These are phyloP conservation scores for Xylocampa areola DNA, from an alignment of 2,888 invertebrate genomes.

Conservation along the genomic window DNA sequence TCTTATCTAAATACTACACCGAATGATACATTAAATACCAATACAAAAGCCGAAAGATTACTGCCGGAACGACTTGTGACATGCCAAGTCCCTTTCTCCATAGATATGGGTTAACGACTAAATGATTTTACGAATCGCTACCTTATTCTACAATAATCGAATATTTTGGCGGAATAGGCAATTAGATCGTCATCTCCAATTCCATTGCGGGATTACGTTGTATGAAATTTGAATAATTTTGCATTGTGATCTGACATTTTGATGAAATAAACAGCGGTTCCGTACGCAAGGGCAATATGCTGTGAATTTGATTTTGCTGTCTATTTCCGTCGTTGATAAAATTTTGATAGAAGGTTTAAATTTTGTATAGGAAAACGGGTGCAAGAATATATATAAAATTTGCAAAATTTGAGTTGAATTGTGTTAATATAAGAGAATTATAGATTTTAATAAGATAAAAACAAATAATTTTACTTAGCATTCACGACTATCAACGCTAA, in stretches of 20 bases:
- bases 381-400: too few species aligned
- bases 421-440: too few species aligned
- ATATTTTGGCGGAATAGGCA: constrained; percentile 66
- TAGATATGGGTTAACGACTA: constrained; percentile 57
- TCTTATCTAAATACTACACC: constrained; percentile 44
- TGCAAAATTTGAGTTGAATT: too few species aligned
- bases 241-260: constrained; percentile 66
- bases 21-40: constrained; percentile 50
- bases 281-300: constrained; percentile 35
- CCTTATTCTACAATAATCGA: constrained; percentile 64
- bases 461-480: too few species aligned
- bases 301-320: constrained; percentile 19
- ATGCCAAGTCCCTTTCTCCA: constrained; percentile 48
- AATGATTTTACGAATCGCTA: constrained; percentile 56
- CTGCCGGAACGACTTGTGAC: constrained; percentile 48
- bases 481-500: too few species aligned
- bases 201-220: constrained; percentile 67
- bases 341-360: constrained; percentile 10
- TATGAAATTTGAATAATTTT: constrained; percentile 77
- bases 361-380: too few species aligned
- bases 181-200: constrained; percentile 67
- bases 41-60: constrained; percentile 48
- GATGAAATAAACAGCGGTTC: constrained; percentile 57
- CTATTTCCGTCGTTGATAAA: constrained; percentile 19
- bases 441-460: too few species aligned